Percentiles rank a stretch among this genome's conserved stretches.
These are phyloP conservation scores for Hippocampus barbouri DNA, from an alignment of 2,113 vertebrate genomes.

Conservation along the genomic window DNA sequence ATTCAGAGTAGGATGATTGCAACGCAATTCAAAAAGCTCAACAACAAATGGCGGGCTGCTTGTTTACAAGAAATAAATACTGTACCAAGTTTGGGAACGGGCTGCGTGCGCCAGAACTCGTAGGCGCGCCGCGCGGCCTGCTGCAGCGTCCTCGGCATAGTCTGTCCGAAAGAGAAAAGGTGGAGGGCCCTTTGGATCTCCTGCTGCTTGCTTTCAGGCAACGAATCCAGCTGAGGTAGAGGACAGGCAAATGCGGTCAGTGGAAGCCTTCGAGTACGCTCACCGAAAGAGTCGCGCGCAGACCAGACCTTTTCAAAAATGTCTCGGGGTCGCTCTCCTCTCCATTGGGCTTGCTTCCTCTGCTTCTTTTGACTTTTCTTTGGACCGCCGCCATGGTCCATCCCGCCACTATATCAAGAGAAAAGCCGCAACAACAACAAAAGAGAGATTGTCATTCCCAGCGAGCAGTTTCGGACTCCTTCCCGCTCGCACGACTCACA, in stretches of 20 bases:
- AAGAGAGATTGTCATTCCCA: neutral
- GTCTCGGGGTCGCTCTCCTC: slow-evolving; percentile 77
- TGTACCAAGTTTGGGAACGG: slow-evolving; percentile 89
- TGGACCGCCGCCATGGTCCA: slow-evolving; percentile 67
- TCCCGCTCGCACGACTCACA: slow-evolving; percentile 28
- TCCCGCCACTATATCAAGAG: slow-evolving; percentile 70
- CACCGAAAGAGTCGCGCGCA: neutral
- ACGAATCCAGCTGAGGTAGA: slow-evolving; percentile 78
- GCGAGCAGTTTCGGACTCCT: neutral
- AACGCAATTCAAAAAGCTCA: too few relatives aligned
- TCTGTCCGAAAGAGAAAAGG: slow-evolving; percentile 86
- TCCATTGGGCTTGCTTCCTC: slow-evolving; percentile 81
- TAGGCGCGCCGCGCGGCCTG: slow-evolving; percentile 87
- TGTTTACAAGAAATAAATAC: too few relatives aligned
- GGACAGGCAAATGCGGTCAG: slow-evolving; percentile 1
- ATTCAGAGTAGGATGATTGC: too few relatives aligned
- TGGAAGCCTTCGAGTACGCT: neutral
- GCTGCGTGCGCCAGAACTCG: slow-evolving; percentile 95
- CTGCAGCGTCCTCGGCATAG: slow-evolving; percentile 86
- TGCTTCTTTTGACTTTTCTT: slow-evolving; percentile 85
- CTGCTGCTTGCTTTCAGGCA: slow-evolving; percentile 91
- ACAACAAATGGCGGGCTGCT: too few relatives aligned
- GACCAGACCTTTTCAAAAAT: slow-evolving; percentile 77
- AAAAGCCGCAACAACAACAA: neutral
- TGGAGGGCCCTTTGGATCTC: slow-evolving; percentile 98